phyloP scores from a whole-genome alignment of 2,888 invertebrate genomes.

The Spisula solida region DNA sequence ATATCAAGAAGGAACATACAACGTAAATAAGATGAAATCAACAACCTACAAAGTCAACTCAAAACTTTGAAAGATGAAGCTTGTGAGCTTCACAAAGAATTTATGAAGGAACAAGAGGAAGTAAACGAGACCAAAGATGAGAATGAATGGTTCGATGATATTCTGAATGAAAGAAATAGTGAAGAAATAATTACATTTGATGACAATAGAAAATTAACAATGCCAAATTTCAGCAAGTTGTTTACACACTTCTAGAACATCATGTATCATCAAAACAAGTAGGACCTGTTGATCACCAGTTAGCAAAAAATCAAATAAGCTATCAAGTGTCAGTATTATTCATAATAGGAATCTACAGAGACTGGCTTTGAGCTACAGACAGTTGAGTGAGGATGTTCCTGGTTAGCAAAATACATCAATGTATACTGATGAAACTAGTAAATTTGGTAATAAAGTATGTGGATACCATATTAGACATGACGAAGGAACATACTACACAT shows the following conservation, averaged over 20 bases:
- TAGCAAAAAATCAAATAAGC: too few species aligned
- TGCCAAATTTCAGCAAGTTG: conserved; percentile 40
- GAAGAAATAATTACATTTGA: conserved; percentile 38
- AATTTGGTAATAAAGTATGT: conserved; percentile 45
- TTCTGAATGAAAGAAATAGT: not conserved
- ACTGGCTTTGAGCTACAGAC: conserved; percentile 48
- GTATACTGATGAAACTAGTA: conserved; percentile 55
- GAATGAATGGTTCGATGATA: conserved; percentile 28
- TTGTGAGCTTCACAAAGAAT: conserved; percentile 29
- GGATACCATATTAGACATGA: conserved; percentile 48
- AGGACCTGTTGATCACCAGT: too few species aligned
- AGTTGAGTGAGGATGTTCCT: conserved; percentile 22
- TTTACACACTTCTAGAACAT: conserved; percentile 41
- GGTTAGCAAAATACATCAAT: conserved; percentile 31
- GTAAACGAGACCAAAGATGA: conserved; percentile 33
- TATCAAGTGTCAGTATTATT: conserved; percentile 40
- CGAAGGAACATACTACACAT: conserved; percentile 33
- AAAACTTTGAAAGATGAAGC: conserved; percentile 23
- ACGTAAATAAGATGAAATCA: too few species aligned
- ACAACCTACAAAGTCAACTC: too few species aligned
- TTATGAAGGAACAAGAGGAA: not conserved
- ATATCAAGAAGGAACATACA: too few species aligned
- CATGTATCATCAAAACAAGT: too few species aligned
- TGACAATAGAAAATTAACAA: conserved; percentile 32
- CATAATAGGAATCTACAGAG: conserved; percentile 54